Base-by-base conservation (phyloP, 2,113 vertebrate species). In the Brachyistius frenatus region DNA sequence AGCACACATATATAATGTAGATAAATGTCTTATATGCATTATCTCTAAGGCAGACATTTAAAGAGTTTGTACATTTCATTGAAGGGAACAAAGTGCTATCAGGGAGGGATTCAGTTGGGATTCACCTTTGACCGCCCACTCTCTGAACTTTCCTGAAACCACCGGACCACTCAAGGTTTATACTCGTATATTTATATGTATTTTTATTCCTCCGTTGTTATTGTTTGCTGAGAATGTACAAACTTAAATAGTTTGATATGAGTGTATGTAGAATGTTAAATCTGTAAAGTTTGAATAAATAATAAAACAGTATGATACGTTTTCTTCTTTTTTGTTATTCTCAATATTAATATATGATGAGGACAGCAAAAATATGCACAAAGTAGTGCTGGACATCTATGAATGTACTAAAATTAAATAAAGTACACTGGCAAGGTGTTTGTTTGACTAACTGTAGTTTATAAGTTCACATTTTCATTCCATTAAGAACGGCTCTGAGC, bases 121-220 rank as follows among this genome's bases (percentile, higher is more conserved):
- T 31, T 57, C n/a, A 66, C 23, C 5, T 74, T 68, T 73, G 33
- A 41, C n/a, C 5, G 39, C 41, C 31, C 46, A 63, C 11, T 62
- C 31, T 61, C 78, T 68, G 52, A 62, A 71, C 58, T 54, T 74
- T 70, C 49, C 49, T 67, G 64, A 56, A 71, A 66, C 39, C 60
- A 7, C 69, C 4, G 70, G 73, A 81, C 77, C 61, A 82, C 60
- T 72, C 7, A 36, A 74, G 39, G 61, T 73, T 71, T 81, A 71
- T 71, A 76, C 33, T 64, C 10, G 73, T 67, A 58, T 65, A 46
- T 72, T 62, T 88, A 5, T 85, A 57, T 57, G 32, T 57, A 46
- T 83, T 65, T 86, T 30, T 86, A 81, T 75, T 80, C 36, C 56
- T 66, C 32, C 8, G 5, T 87, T 86, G n/a, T 82, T 74, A 33